Evolutionary conservation across 1,140 invertebrate genomes (phyloP), one percentile per base, ranked within the genome.

Genomic region (Drosophila persimilis): DNA sequence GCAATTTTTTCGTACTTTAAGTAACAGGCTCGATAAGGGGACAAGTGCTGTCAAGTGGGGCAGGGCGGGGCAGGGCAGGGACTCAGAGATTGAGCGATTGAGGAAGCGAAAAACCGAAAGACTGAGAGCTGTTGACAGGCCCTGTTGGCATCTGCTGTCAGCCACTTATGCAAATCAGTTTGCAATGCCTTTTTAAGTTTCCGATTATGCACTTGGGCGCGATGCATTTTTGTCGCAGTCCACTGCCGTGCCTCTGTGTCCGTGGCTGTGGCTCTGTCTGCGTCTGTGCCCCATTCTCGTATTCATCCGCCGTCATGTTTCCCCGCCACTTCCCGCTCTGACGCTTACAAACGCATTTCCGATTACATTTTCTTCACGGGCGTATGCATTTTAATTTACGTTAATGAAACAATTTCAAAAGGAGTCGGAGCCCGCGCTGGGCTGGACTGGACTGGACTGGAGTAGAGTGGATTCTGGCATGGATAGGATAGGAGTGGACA

Each of bases 321-420:
- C 15, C 26, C 39, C 51, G 58, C 50, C 60, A 51, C 64, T 53
- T 58, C 62, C 71, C 73, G 70, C 52, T 50, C 58, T 51, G 66
- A 70, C 64, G 66, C 66, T 66, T 70, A 59, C 76, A 85, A 84
- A 84, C 77, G 80, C 72, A 85, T 85, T 85, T 84, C 67, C 80
- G 80, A 80, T 86, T 86, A 71, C 77, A 77, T 86, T 80, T 77
- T 86, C 80, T 59, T 80, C 22, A 67, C 83, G 77, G 54, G 52
- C 69, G 61, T 63, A 74, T 85, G 81, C 73, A 85, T 85, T 86
- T 85, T 77, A 86, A 85, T 85, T 86, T 71, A 86, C 77, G 73
- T 86, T 85, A 85, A 85, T 86, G 83, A 81, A 85, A 86, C 77
- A 85, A 86, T 86, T 80, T 75, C 73, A 52, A 50, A 60, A 73